These are phyloP conservation scores for Lasioglossum marginatum DNA, from an alignment of 2,888 invertebrate genomes.

Conservation along the genomic window DNA sequence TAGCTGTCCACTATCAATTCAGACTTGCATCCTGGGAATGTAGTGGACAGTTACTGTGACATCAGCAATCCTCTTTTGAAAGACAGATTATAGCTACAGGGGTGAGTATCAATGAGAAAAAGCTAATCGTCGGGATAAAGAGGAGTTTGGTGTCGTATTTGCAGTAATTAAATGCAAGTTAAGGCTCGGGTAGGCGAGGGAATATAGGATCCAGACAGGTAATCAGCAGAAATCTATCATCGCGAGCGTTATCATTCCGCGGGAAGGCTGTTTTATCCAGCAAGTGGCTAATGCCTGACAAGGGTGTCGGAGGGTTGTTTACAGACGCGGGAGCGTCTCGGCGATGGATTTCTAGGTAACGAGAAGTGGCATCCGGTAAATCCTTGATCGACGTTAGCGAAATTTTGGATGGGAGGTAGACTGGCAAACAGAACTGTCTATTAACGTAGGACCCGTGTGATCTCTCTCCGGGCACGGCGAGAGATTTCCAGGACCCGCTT, in stretches of 20 bases:
- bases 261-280: conserved; percentile 20
- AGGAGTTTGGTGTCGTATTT: neutral
- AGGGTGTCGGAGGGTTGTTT: conserved; percentile 30
- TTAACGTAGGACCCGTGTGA: conserved; percentile 42
- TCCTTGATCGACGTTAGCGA: conserved; percentile 49
- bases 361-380: conserved; percentile 66
- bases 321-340: conserved; percentile 35
- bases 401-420: conserved; percentile 51
- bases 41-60: neutral
- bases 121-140: neutral
- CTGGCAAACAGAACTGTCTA: conserved; percentile 61
- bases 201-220: neutral
- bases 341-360: conserved; percentile 55
- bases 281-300: conserved; percentile 66
- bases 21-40: neutral
- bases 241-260: conserved; percentile 18
- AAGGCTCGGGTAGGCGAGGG: neutral
- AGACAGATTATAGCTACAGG: neutral
- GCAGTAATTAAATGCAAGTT: neutral
- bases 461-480: conserved; percentile 34
- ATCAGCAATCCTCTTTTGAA: neutral
- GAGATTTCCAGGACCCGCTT: conserved; percentile 46
- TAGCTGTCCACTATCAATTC: neutral
- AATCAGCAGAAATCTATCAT: conserved; percentile 21
- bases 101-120: neutral